Base-by-base conservation (phyloP, 2,888 invertebrate species). In the Alviniconcha strummeri region DNA sequence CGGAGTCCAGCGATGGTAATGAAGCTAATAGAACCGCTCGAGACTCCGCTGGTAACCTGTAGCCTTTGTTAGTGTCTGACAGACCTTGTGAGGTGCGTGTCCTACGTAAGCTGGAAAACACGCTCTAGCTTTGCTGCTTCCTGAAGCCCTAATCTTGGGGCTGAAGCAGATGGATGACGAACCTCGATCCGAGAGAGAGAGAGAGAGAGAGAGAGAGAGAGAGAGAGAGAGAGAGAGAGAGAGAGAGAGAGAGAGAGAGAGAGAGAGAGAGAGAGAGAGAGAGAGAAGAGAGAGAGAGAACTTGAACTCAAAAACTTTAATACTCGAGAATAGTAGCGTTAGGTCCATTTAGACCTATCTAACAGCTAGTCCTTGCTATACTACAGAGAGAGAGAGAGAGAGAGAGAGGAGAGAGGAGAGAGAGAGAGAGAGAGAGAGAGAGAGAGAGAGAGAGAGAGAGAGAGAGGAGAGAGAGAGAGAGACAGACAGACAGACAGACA, bases 191-290 rank as follows among this genome's bases (percentile, higher is more conserved):
- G n/a, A 17, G 69, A 69, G 69, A 69, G 69, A 11, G 13, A 69
- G 69, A 69, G 69, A 69, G 19, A 17, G 69, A 69, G 69, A 69
- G 69, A 69, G 11, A 69, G 69, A 69, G 69, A 13, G 69, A 69
- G 69, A 69, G 36, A 36, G 36, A 36, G 19, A 69, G 13, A 69
- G 13, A 69, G n/a, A 13, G 13, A 13, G n/a, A 19, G n/a, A 69
- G n/a, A 17, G 17, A 69, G 69, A 69, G n/a, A 19, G 5, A 0
- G 17, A 4, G 13, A 17, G n/a, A 69, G 69, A 69, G 69, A 69
- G 69, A 69, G 19, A 69, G 13, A 69, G 13, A 69, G n/a, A 13
- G 13, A 13, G n/a, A 19, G n/a, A 69, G n/a, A 17, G 17, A 69
- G 69, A 69, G n/a, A 19, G 5, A 0, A 4, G 13, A 17, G n/a